phyloP scores from a whole-genome alignment of 1,140 invertebrate genomes.

The Alviniconcha marisindica region DNA sequence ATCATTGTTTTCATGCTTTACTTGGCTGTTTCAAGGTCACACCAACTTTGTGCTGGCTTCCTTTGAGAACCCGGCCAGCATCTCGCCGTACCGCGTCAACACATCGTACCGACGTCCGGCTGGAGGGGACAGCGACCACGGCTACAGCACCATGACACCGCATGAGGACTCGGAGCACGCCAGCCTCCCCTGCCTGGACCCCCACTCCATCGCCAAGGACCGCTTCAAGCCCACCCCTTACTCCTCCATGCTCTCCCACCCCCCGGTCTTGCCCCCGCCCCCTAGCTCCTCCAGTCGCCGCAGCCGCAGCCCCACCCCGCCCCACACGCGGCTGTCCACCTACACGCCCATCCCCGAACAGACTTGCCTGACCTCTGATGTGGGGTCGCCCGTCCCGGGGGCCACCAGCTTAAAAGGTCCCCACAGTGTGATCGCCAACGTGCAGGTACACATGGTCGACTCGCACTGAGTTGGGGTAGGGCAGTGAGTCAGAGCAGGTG shows the following conservation, averaged over 20 bases:
- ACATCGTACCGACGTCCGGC: constrained; percentile 86
- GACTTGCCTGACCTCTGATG: constrained; percentile 69
- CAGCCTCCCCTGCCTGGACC: constrained; percentile 79
- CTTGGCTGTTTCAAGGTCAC: constrained; percentile 69
- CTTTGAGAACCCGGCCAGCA: constrained; percentile 80
- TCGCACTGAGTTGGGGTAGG: constrained; percentile 63
- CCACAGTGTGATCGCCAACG: constrained; percentile 87
- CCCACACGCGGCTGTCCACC: constrained; percentile 63
- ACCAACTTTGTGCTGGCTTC: constrained; percentile 75
- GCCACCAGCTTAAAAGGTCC: constrained; percentile 48
- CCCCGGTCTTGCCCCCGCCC: constrained; percentile 69
- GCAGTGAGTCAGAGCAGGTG: neutral
- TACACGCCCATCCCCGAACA: constrained; percentile 71
- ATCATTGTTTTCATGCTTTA: no score
- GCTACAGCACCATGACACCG: constrained; percentile 96
- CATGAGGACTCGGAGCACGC: constrained; percentile 84
- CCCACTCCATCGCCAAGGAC: constrained; percentile 77
- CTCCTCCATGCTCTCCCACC: constrained; percentile 58
- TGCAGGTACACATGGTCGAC: constrained; percentile 87
- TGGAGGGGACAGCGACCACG: constrained; percentile 92
- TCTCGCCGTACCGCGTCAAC: constrained; percentile 92
- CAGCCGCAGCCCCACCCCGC: constrained; percentile 70
- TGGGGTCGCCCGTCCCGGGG: constrained; percentile 14
- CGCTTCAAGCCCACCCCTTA: constrained; percentile 70
- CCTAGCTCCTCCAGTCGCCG: constrained; percentile 63